Percentiles rank a stretch among this genome's conserved stretches.
phyloP scores from a whole-genome alignment of 2,888 invertebrate species.

The Ditula angustiorana region DNA sequence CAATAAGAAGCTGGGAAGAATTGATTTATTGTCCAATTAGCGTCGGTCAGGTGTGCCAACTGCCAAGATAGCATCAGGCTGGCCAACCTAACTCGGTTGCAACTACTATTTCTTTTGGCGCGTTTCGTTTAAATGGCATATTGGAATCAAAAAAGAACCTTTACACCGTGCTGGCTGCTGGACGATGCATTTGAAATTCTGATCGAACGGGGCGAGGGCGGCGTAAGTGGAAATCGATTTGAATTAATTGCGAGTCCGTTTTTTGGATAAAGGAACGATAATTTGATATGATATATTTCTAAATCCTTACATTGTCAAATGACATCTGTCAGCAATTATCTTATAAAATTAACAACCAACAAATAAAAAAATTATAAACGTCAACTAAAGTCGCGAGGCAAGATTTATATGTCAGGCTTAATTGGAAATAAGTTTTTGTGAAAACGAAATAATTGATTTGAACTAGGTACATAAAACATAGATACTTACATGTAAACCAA shows the following conservation, averaged over 20 bases:
- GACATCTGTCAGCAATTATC: slow-evolving; percentile 32
- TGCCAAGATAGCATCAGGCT: slow-evolving; percentile 84
- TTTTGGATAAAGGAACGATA: slow-evolving; percentile 76
- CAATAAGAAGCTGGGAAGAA: slow-evolving; percentile 85
- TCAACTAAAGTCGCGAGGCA: too few relatives aligned
- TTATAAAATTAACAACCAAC: too few relatives aligned
- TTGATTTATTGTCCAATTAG: slow-evolving; percentile 87
- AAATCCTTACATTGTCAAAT: slow-evolving; percentile 46
- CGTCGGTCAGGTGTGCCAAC: slow-evolving; percentile 86
- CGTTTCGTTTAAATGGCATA: slow-evolving; percentile 82
- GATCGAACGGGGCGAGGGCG: slow-evolving; percentile 73
- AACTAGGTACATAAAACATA: too few relatives aligned
- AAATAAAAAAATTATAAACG: too few relatives aligned
- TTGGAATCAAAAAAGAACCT: slow-evolving; percentile 83
- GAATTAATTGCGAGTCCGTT: slow-evolving; percentile 75
- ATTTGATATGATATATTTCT: slow-evolving; percentile 71
- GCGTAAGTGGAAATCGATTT: slow-evolving; percentile 82
- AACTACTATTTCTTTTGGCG: slow-evolving; percentile 82
- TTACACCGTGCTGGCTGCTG: slow-evolving; percentile 78
- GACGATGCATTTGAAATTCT: slow-evolving; percentile 82
- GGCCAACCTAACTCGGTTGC: slow-evolving; percentile 81
- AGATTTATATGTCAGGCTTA: too few relatives aligned
- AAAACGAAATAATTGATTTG: too few relatives aligned
- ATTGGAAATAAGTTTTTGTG: too few relatives aligned
- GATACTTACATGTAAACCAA: too few relatives aligned